A percentile compares a stretch with the other conserved stretches of the same genome.
Evolutionary conservation across 2,888 invertebrate genomes (phyloP).

Genomic region (Taphrorychus bicolor): DNA sequence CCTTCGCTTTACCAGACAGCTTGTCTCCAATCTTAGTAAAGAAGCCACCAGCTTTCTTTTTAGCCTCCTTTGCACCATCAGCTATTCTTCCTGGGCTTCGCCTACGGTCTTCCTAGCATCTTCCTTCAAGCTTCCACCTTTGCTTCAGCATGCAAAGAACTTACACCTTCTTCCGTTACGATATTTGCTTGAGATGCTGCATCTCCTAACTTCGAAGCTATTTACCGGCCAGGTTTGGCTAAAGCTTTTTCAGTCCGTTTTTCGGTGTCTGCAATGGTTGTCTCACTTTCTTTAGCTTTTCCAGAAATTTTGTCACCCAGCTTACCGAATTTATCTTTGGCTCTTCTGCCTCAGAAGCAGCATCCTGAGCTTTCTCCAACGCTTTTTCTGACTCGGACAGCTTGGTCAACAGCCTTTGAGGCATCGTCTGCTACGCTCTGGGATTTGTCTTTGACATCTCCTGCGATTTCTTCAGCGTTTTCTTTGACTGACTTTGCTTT

Average conservation of each 20-base stretch:
- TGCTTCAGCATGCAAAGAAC: too few species aligned
- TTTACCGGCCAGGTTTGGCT: slow-evolving; percentile 21
- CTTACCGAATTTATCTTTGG: neutral
- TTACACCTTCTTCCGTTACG: neutral
- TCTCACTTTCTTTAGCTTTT: slow-evolving; percentile 4
- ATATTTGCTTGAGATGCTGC: too few species aligned
- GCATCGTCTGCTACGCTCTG: slow-evolving; percentile 4
- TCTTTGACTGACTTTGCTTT: neutral
- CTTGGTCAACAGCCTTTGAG: neutral
- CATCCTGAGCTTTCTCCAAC: slow-evolving; percentile 5
- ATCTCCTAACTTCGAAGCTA: neutral
- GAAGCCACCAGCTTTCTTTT: slow-evolving; percentile 39
- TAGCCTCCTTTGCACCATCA: slow-evolving; percentile 43
- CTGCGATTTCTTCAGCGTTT: neutral
- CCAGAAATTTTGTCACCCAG: neutral
- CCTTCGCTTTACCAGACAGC: slow-evolving; percentile 40
- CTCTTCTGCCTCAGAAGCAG: slow-evolving; percentile 5
- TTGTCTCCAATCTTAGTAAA: slow-evolving; percentile 42
- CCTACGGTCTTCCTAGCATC: neutral
- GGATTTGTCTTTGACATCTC: neutral
- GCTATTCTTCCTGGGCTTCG: slow-evolving; percentile 41
- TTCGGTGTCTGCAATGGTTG: neutral
- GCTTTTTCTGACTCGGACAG: neutral
- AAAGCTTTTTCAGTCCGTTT: slow-evolving; percentile 1
- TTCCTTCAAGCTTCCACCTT: too few species aligned